Conservation (phyloP, 2,888 invertebrate species). For the Strigamia transsilvanica region DNA sequence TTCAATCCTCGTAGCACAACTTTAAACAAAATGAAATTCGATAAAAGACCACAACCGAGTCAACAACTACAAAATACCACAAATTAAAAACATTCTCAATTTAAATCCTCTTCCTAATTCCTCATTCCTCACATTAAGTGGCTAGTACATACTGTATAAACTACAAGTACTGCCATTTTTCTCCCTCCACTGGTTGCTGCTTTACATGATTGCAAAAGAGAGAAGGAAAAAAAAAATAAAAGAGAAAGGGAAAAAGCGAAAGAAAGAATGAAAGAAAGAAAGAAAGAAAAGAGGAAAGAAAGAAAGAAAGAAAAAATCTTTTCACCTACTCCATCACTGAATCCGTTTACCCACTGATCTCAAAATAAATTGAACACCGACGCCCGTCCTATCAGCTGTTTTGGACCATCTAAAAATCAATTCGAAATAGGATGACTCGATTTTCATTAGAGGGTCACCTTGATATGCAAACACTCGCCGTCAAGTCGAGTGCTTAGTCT, state of each 20-base stretch:
- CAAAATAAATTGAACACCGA: conserved; percentile 49
- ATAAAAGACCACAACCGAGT: conserved; percentile 10
- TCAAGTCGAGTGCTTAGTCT: background rate
- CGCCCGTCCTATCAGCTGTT: conserved; percentile 47
- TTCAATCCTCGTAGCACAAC: conserved; percentile 37
- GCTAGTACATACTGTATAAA: background rate
- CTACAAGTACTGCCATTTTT: background rate
- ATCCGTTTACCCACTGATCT: conserved; percentile 49
- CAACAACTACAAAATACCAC: background rate
- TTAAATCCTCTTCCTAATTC: background rate
- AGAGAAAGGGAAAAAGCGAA: background rate
- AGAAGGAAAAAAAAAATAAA: background rate
- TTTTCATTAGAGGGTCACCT: conserved; percentile 27
- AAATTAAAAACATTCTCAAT: conserved; percentile 35
- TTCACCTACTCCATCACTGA: conserved; percentile 40
- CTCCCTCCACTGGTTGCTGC: conserved; percentile 6
- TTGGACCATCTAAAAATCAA: conserved; percentile 45
- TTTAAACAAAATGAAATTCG: conserved; percentile 45
- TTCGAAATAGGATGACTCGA: conserved; percentile 44
- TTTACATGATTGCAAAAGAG: conserved; percentile 34
- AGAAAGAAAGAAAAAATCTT: background rate
- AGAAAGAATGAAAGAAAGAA: background rate
- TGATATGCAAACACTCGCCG: background rate
- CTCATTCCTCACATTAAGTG: background rate
- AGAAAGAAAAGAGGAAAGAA: background rate